A percentile compares a stretch with the other conserved stretches of the same genome.
These are phyloP conservation scores for Manis crassicaudata DNA, from an alignment of 2,797 vertebrate species.

Conservation along the genomic window DNA sequence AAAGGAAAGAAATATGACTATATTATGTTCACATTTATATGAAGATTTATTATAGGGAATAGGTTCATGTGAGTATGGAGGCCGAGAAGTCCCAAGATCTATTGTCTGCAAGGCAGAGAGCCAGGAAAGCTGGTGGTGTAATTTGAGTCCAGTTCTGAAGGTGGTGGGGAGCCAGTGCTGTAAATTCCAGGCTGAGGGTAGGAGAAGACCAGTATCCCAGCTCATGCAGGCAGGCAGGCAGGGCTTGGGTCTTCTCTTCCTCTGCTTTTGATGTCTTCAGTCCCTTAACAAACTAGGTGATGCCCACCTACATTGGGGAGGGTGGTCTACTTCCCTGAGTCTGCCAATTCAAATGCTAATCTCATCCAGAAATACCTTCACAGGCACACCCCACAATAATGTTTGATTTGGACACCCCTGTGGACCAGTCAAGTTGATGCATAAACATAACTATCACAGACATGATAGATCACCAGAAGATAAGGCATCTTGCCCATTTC, in stretches of 20 bases:
- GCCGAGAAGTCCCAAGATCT: neutral
- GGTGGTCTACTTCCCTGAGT: neutral
- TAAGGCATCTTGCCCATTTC: neutral
- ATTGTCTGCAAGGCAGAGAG: neutral
- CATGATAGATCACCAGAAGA: neutral
- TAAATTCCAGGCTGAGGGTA: neutral
- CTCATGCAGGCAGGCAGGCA: neutral
- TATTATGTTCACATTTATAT: neutral
- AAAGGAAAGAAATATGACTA: neutral
- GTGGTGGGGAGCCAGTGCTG: no score
- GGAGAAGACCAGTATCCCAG: neutral
- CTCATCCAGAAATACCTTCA: neutral
- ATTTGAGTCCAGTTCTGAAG: neutral
- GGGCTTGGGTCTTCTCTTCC: neutral
- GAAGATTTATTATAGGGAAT: neutral
- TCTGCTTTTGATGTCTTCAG: neutral
- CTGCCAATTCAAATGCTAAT: neutral
- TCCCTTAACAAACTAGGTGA: neutral
- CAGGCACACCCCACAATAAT: neutral
- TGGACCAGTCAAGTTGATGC: neutral
- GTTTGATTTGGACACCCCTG: neutral
- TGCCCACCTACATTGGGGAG: neutral
- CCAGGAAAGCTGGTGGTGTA: neutral
- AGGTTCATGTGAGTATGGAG: neutral
- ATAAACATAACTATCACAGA: neutral